Evolutionary conservation across 2,797 vertebrate species (phyloP), one percentile per base, ranked within the genome.

Genomic region (Mormyrus proboscirostris): DNA sequence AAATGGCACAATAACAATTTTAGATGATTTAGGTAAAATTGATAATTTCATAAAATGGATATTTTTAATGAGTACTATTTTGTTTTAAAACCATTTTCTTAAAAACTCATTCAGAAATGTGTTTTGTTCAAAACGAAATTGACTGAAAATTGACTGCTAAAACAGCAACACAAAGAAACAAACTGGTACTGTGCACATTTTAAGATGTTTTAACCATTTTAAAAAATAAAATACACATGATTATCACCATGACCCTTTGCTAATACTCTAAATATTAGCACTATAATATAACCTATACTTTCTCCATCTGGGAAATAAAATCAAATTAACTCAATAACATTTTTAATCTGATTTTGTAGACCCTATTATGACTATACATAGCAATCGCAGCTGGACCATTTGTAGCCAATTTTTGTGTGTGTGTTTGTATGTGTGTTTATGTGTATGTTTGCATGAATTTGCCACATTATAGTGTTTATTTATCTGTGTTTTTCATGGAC

Each of bases 181-280:
- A 49, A 51, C 47, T 84, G 82, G 9, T 84, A 84, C 19, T 51
- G 8, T 51, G 49, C 47, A 25, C 47, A 89, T 49, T 19, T 65
- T 50, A 50, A 89, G 14, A 25, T 53, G 2, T 55, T 62, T 89
- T 50, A 89, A 44, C 22, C 49, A 44, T 29, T 76, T 33, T 1
- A 16, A 62, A 85, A 85, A 85, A 44, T 19, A 82, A 73, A 89
- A 62, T 86, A 76, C 47, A 51, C 59, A 86, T 65, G 22, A 76
- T 44, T 62, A 84, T 89, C 55, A 53, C 49, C 59, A 76, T 51
- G 49, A 55, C 33, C 47, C 57, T 47, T 29, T 87, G 5, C 53
- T 12, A 22, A 7, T 41, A 14, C 38, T 88, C 22, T 65, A 44
- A 33, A 89, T 22, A 59, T 69, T 65, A 86, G 50, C 41, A 50